These are phyloP conservation scores for Paraplagusia blochii DNA, from an alignment of 2,113 vertebrate species.

Conservation along the genomic window DNA sequence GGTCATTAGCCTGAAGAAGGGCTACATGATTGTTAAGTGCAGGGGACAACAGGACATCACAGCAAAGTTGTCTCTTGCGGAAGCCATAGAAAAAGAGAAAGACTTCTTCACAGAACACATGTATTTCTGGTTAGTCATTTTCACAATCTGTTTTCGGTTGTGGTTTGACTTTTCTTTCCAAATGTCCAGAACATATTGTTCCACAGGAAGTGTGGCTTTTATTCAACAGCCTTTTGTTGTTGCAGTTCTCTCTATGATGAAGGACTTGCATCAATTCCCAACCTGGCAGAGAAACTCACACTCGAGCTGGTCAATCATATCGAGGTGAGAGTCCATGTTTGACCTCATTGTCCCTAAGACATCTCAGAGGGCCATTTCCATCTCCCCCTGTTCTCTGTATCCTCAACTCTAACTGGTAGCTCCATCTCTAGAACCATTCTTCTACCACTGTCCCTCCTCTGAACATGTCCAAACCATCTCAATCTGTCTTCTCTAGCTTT, in stretches of 20 bases:
- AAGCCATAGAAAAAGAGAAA: constrained; percentile 78
- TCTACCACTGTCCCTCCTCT: too few relatives aligned
- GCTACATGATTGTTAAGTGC: constrained; percentile 90
- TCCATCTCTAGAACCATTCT: too few relatives aligned
- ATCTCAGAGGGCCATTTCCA: too few relatives aligned
- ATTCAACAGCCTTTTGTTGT: constrained; percentile 1
- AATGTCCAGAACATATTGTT: too few relatives aligned
- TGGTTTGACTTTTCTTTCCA: background rate
- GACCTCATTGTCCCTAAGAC: too few relatives aligned
- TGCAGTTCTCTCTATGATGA: constrained; percentile 63
- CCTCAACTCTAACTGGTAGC: too few relatives aligned
- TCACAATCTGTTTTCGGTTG: background rate
- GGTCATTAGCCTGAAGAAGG: constrained; percentile 80
- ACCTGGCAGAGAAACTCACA: constrained; percentile 75
- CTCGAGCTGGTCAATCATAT: constrained; percentile 76
- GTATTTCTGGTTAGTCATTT: constrained; percentile 73
- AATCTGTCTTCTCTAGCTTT: too few relatives aligned
- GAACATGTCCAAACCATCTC: too few relatives aligned
- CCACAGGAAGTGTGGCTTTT: background rate
- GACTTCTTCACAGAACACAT: constrained; percentile 79
- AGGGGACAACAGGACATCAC: constrained; percentile 82
- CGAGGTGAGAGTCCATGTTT: constrained; percentile 48
- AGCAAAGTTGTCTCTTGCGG: constrained; percentile 68
- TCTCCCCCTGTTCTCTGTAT: too few relatives aligned
- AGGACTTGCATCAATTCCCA: constrained; percentile 67